These are phyloP conservation scores for Phaetusa simplex DNA, from an alignment of 2,113 vertebrate species.

Conservation along the genomic window DNA sequence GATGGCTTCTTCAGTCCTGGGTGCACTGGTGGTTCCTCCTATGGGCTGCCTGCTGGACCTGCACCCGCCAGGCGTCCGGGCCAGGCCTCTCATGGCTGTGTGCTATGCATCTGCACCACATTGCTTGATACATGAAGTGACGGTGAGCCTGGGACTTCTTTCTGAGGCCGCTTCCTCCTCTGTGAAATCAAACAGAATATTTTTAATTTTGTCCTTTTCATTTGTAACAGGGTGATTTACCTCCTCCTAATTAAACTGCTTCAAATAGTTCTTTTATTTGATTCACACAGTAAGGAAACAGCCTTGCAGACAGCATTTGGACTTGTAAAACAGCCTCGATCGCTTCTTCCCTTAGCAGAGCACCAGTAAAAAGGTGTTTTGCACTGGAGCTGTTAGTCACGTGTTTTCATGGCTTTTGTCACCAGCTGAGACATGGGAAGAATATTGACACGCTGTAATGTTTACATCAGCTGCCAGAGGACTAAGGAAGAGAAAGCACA, in stretches of 20 bases:
- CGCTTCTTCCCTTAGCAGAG: not conserved
- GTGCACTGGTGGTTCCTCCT: not conserved
- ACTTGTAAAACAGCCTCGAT: not conserved
- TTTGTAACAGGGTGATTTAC: not conserved
- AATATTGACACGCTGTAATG: not conserved
- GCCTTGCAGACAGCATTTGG: not conserved
- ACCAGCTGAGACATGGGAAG: not conserved
- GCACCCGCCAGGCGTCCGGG: rapidly evolving
- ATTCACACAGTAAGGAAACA: not conserved
- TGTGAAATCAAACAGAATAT: not conserved
- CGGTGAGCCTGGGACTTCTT: not conserved
- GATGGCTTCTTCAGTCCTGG: not conserved
- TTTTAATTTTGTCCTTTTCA: not conserved
- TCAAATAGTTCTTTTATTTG: not conserved
- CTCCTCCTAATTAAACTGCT: not conserved
- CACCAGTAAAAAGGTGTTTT: not conserved
- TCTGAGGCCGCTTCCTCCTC: not conserved
- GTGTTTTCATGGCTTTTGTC: not conserved
- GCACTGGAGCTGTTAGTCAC: not conserved
- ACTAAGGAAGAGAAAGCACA: not conserved
- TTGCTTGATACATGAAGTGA: not conserved
- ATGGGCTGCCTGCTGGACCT: not conserved
- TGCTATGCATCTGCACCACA: rapidly evolving
- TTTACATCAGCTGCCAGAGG: not conserved
- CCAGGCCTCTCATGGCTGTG: rapidly evolving